Percentiles rank a stretch among this genome's conserved stretches.
Conservation (phyloP, 1,140 invertebrate genomes). For the Lepidotrigona ventralis region DNA sequence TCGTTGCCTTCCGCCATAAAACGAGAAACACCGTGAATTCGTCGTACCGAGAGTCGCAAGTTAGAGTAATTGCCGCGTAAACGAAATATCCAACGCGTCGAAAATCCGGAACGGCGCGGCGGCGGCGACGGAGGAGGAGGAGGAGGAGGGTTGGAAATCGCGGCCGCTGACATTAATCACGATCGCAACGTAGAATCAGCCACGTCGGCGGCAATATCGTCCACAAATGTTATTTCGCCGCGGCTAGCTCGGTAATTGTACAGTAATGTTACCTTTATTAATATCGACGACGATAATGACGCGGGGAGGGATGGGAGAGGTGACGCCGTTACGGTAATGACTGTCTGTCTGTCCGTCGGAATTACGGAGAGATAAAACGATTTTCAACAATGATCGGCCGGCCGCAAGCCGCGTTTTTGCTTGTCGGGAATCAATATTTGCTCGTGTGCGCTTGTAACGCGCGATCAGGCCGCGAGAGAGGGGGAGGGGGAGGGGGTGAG, state of each 20-base stretch:
- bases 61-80: not conserved
- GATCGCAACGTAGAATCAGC: not conserved
- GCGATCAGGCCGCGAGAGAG: no score
- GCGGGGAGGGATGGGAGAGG: slow-evolving; percentile 10
- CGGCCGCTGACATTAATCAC: slow-evolving; percentile 5
- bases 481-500: no score
- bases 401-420: slow-evolving; percentile 43
- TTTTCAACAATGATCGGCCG: slow-evolving; percentile 45
- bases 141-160: not conserved
- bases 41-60: no score
- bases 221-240: slow-evolving; percentile 52
- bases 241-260: slow-evolving; percentile 51
- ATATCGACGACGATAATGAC: slow-evolving; percentile 55
- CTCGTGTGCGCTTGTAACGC: not conserved
- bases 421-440: slow-evolving; percentile 59
- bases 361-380: slow-evolving; percentile 37
- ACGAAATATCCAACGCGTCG: not conserved
- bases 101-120: not conserved
- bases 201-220: slow-evolving; percentile 44
- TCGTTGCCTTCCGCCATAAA: not conserved
- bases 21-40: no score
- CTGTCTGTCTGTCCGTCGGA: slow-evolving; percentile 19
- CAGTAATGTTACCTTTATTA: slow-evolving; percentile 60
- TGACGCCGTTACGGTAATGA: slow-evolving; percentile 58
- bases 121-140: not conserved